Evolutionary conservation across 2,113 vertebrate genomes (phyloP).

Genomic region (Oxyruncus cristatus): DNA sequence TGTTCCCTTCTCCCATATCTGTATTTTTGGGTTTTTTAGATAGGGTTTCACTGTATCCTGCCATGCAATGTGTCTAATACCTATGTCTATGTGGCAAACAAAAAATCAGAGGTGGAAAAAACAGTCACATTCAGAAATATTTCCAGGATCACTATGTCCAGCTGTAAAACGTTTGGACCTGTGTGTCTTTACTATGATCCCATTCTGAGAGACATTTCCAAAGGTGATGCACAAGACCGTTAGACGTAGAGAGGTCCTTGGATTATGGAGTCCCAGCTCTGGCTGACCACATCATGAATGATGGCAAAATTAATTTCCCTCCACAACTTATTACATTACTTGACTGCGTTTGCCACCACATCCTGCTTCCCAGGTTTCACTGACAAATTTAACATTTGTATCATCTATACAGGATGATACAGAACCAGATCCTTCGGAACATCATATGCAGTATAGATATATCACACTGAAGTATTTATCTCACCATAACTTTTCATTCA

Average conservation of each 20-base stretch:
- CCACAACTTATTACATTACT: not conserved
- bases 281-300: not conserved
- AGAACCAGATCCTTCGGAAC: not conserved
- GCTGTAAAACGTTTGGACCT: not conserved
- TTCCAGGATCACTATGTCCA: not conserved
- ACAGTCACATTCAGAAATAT: not conserved
- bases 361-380: not conserved
- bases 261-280: not conserved
- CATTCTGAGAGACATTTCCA: not conserved
- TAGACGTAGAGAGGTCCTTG: not conserved
- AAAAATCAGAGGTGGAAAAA: not conserved
- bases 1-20: not conserved
- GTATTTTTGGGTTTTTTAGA: not conserved
- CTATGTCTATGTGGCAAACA: not conserved
- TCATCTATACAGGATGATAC: not conserved
- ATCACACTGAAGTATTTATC: not conserved
- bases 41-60: not conserved
- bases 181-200: not conserved
- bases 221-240: not conserved
- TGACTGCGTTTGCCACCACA: not conserved
- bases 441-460: not conserved
- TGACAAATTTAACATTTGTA: not conserved
- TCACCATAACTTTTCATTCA: not conserved
- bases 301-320: not conserved
- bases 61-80: not conserved